Evolutionary conservation across 2,113 vertebrate species (phyloP).

Genomic region (Nibea albiflora): DNA sequence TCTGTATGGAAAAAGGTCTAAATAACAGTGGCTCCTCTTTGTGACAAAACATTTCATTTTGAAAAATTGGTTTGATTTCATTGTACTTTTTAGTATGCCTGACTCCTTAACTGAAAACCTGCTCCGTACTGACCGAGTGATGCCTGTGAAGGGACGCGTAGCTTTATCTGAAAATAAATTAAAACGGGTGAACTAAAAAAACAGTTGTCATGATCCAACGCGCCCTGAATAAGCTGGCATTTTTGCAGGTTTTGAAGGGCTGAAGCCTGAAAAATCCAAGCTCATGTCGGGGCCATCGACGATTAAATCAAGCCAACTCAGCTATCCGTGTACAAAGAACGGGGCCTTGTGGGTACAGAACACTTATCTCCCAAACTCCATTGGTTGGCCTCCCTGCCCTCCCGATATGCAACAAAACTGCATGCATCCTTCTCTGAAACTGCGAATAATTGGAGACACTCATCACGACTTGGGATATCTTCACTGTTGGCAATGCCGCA

Average conservation of each 20-base stretch:
- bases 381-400: constrained; percentile 49
- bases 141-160: not conserved
- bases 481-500: constrained; percentile 12
- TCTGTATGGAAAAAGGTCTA: not conserved
- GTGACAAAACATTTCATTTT: not conserved
- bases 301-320: constrained; percentile 21
- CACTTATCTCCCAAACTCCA: constrained; percentile 58
- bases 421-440: constrained; percentile 39
- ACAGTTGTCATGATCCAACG: not conserved
- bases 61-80: not conserved
- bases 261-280: not conserved
- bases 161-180: constrained; percentile 4
- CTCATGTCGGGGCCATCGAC: constrained; percentile 8
- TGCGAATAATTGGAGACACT: constrained; percentile 47
- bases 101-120: not conserved
- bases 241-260: constrained; percentile 3
- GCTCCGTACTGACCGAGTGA: not conserved
- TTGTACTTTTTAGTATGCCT: not conserved
- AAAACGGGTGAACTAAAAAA: not conserved
- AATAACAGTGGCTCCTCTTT: not conserved
- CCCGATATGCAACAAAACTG: constrained; percentile 43
- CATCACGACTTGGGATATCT: constrained; percentile 19
- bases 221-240: not conserved
- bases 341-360: constrained; percentile 62
- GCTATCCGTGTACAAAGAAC: constrained; percentile 50